These are phyloP conservation scores for Syngnathus rostellatus DNA, from an alignment of 2,797 vertebrate genomes.

Conservation along the genomic window DNA sequence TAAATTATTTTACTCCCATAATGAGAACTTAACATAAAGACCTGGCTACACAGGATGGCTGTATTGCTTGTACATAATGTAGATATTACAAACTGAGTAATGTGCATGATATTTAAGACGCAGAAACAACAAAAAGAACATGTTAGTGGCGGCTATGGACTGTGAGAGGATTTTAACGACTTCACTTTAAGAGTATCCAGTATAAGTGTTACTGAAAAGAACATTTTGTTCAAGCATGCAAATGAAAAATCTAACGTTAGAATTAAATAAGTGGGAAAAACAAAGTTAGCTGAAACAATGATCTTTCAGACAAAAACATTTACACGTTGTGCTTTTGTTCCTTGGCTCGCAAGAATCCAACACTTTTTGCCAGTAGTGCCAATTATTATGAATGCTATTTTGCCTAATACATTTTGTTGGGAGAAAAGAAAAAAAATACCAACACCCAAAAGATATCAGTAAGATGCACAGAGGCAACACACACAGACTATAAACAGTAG, in stretches of 20 bases:
- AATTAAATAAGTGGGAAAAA: conserved; percentile 89
- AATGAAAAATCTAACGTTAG: conserved; percentile 83
- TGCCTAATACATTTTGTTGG: conserved; percentile 82
- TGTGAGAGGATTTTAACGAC: conserved; percentile 98
- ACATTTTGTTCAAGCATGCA: conserved; percentile 99
- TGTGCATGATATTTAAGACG: conserved; percentile 94
- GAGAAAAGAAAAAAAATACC: conserved; percentile 70
- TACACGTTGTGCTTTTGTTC: conserved; percentile 86
- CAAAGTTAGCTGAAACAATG: conserved; percentile 81
- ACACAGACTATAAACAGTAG: conserved; percentile 38
- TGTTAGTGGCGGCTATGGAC: conserved; percentile 98
- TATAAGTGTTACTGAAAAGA: conserved; percentile 99
- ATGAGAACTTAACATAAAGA: conserved; percentile 67
- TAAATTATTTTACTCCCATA: conserved; percentile 98
- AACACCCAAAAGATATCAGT: conserved; percentile 68
- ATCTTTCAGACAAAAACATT: conserved; percentile 81
- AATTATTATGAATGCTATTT: conserved; percentile 97
- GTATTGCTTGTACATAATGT: conserved; percentile 99
- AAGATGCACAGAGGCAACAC: conserved; percentile 53
- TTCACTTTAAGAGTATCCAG: conserved; percentile 99
- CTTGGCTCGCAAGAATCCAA: conserved; percentile 85
- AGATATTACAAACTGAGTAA: conserved; percentile 92
- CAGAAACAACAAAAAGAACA: conserved; percentile 96
- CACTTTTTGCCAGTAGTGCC: conserved; percentile 93
- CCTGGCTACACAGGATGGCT: conserved; percentile 75